Evolutionary conservation across 2,113 vertebrate genomes (phyloP).

Genomic region (Condylura cristata): DNA sequence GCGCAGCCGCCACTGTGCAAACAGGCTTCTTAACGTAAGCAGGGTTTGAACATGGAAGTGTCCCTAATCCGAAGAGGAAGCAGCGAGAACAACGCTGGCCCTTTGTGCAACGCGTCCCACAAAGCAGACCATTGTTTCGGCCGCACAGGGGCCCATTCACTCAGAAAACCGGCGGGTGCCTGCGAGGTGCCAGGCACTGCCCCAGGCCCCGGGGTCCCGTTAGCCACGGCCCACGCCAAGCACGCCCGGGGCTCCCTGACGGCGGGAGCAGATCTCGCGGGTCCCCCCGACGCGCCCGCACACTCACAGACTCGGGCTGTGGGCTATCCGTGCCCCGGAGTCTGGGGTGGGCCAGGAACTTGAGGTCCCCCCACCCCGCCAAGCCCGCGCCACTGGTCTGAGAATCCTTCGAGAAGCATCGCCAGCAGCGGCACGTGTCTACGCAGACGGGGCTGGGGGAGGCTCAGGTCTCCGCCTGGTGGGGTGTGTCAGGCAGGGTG

Average conservation of each 20-base stretch:
- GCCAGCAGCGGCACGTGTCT: neutral
- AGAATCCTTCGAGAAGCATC: neutral
- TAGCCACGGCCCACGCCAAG: too few species aligned
- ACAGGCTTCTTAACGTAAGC: neutral
- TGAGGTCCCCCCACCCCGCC: neutral
- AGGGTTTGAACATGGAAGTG: neutral
- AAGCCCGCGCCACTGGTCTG: accelerated
- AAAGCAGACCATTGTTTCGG: neutral
- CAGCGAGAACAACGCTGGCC: neutral
- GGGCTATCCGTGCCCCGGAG: too few species aligned
- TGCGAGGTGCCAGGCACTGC: neutral
- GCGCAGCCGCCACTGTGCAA: too few species aligned
- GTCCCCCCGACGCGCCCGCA: too few species aligned
- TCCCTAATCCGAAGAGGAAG: neutral
- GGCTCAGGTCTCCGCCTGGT: accelerated
- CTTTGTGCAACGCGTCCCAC: neutral
- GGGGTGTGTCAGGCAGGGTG: accelerated
- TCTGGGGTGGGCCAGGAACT: too few species aligned
- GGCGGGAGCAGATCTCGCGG: too few species aligned
- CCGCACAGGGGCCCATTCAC: neutral
- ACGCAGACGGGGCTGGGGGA: too few species aligned
- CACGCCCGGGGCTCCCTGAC: too few species aligned
- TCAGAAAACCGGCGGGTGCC: neutral
- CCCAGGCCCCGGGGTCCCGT: neutral
- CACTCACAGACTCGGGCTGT: too few species aligned